phyloP scores from a whole-genome alignment of 2,797 vertebrate genomes.

The Lacerta agilis region DNA sequence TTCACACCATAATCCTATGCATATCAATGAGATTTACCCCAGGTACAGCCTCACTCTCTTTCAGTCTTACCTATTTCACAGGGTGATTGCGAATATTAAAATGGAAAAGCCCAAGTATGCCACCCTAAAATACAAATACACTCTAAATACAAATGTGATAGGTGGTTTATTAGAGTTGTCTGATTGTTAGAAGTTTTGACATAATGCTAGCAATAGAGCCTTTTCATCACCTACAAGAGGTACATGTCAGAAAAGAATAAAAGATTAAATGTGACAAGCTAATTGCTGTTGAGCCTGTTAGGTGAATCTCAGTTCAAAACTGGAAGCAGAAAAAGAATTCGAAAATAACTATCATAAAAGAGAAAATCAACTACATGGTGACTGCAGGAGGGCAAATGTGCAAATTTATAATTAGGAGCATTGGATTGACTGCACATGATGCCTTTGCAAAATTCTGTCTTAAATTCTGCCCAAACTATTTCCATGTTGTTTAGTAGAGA shows the following conservation, averaged over 20 bases:
- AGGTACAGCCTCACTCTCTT: background rate
- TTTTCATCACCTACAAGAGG: background rate
- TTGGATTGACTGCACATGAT: background rate
- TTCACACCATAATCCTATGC: background rate
- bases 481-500: background rate
- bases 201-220: background rate
- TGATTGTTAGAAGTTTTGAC: background rate
- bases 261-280: background rate
- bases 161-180: background rate
- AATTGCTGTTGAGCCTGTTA: background rate
- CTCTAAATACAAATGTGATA: background rate
- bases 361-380: background rate
- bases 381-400: background rate
- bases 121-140: background rate
- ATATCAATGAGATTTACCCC: background rate
- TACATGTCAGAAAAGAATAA: background rate
- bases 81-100: background rate
- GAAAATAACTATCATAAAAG: background rate
- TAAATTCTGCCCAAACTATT: background rate
- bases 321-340: background rate
- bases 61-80: background rate
- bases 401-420: background rate
- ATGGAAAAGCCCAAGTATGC: background rate
- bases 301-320: background rate
- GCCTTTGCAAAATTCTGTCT: slow-evolving; percentile 11